Percentiles rank a stretch among this genome's conserved stretches.
These are phyloP conservation scores for Eustalomyia histrio DNA, from an alignment of 2,888 invertebrate species.

Conservation along the genomic window DNA sequence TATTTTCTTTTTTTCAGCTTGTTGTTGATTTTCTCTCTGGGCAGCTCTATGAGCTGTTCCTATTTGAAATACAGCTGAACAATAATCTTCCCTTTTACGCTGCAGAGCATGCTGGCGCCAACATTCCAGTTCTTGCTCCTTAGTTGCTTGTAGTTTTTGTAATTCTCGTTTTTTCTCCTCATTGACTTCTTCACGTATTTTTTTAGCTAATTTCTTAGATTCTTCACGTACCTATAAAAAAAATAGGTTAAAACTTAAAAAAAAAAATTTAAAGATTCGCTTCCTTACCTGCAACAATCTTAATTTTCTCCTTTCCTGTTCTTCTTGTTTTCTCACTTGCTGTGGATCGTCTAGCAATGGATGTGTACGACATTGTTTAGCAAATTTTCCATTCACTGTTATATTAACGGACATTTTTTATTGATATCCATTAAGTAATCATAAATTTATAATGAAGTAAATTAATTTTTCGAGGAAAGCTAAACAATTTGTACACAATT, in stretches of 20 bases:
- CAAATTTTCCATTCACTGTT: constrained; percentile 82
- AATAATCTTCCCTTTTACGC: constrained; percentile 78
- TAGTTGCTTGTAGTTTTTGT: constrained; percentile 80
- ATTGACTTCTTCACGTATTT: constrained; percentile 81
- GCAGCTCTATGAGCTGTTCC: constrained; percentile 76
- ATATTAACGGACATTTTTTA: constrained; percentile 83
- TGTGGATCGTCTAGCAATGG: constrained; percentile 79
- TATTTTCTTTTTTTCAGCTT: constrained; percentile 14
- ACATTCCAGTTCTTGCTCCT: constrained; percentile 80
- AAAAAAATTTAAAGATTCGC: constrained; percentile 20
- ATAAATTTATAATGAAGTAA: background rate
- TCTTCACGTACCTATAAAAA: constrained; percentile 82
- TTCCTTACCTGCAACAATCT: constrained; percentile 82
- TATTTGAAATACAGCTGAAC: constrained; percentile 73
- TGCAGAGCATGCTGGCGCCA: constrained; percentile 79
- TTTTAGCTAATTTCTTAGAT: constrained; percentile 82
- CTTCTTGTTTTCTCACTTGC: constrained; percentile 81
- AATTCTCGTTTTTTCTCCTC: constrained; percentile 81
- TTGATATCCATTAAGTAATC: constrained; percentile 12
- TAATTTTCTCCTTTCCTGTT: constrained; percentile 82
- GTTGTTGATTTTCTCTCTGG: constrained; percentile 69
- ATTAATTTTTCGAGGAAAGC: constrained; percentile 6
- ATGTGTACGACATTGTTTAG: constrained; percentile 79
- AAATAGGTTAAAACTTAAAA: too few relatives aligned
- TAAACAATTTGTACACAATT: constrained; percentile 1